These are phyloP conservation scores for Trachemys scripta DNA, from an alignment of 2,113 vertebrate species.

Conservation along the genomic window DNA sequence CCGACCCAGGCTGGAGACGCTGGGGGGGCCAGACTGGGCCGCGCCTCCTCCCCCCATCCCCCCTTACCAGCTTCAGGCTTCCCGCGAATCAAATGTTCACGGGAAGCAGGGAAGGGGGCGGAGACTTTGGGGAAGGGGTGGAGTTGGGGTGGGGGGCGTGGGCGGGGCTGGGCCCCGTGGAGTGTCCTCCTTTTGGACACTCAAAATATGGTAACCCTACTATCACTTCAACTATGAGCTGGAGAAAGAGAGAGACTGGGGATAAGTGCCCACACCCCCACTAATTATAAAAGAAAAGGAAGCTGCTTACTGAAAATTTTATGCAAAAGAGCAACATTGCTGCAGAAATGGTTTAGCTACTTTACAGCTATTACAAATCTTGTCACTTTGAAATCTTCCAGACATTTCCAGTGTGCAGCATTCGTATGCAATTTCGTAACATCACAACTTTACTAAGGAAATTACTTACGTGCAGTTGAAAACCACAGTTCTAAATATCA, in stretches of 20 bases:
- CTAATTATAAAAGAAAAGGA: not conserved
- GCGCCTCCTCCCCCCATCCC: no score
- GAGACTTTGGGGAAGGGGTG: no score
- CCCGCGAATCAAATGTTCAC: no score
- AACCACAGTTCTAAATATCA: not conserved
- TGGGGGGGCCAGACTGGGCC: no score
- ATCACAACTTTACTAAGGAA: not conserved
- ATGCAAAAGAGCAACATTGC: not conserved
- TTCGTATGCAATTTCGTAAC: not conserved
- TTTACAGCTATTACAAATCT: not conserved
- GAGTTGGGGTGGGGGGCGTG: no score
- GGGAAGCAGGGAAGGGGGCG: no score
- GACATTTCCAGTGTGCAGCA: fast-evolving
- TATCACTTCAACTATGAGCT: not conserved
- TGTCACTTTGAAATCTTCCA: not conserved
- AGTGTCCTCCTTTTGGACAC: no score
- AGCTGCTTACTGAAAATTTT: not conserved
- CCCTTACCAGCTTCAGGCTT: no score
- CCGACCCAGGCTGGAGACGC: no score
- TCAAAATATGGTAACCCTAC: no score
- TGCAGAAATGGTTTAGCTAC: not conserved
- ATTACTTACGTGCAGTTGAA: not conserved
- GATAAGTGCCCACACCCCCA: not conserved
- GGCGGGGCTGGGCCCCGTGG: no score
- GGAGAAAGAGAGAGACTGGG: not conserved